Evolutionary conservation across 2,797 vertebrate genomes (phyloP), one percentile per base, ranked within the genome.

Genomic region (Anguilla pacifica): DNA sequence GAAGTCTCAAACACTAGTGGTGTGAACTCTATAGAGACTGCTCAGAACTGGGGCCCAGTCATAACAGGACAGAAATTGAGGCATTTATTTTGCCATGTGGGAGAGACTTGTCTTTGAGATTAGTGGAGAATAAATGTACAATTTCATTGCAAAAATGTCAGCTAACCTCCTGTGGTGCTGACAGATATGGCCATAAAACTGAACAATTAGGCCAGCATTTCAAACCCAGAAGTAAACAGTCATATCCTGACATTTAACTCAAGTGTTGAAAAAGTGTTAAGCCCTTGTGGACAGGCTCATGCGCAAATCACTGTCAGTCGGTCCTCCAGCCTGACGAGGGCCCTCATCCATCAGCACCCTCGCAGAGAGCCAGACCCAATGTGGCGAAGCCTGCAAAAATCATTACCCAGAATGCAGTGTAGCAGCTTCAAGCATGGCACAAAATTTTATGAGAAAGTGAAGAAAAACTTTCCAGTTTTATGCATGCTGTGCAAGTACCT

Each of bases 11-110:
- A 81, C 72, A 28, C 79, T n/a, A 19, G 64, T 53, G 6, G 59
- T n/a, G 81, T 51, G 43, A 46, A 64, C 15, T 85, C 72, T 11
- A 43, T 81, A 85, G 67, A 51, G 83, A 79, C 67, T 51, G 67
- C 15, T 39, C 61, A 59, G 86, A 89, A 81, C 87, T 31, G 57
- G 74, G 88, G 15, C 19, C 84, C 49, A 84, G 83, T 49, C 79
- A 84, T 31, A 72, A 35, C 0, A n/a, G 39, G n/a, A 85, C 55
- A 6, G 86, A 49, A 88, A 77, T 70, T 55, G 74, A 77, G 82
- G 64, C 77, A 61, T 83, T 55, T 88, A 83, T 87, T 89, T 93
- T 55, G 88, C 89, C 90, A 89, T 86, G 83, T 85, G 67, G n/a
- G 87, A 90, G 82, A 81, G 81, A 88, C 74, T 90, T 89, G 61